A percentile compares a stretch with the other conserved stretches of the same genome.
These are phyloP conservation scores for Podiceps cristatus DNA, from an alignment of 2,113 vertebrate species.

Conservation along the genomic window DNA sequence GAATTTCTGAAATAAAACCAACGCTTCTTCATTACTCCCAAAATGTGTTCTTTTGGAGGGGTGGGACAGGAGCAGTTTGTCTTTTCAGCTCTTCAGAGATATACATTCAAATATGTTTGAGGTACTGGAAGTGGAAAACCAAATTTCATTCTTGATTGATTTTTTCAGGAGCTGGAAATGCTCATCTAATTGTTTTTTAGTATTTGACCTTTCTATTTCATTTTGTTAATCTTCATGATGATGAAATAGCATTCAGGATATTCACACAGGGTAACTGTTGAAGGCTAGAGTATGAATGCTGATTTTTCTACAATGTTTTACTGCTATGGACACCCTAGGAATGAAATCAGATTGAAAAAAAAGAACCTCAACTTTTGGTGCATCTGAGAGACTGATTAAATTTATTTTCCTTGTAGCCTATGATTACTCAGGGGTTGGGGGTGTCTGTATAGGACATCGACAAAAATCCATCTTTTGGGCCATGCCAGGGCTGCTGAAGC, in stretches of 20 bases:
- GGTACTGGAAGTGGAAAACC: constrained; percentile 50
- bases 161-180: constrained; percentile 59
- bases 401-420: not conserved
- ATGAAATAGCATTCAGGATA: constrained; percentile 58
- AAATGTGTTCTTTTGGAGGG: not conserved
- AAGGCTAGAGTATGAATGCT: not conserved
- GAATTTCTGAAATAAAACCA: not conserved
- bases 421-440: not conserved
- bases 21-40: not conserved
- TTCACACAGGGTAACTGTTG: constrained; percentile 29
- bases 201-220: constrained; percentile 65
- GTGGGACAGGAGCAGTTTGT: not conserved
- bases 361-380: not conserved
- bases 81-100: constrained; percentile 27
- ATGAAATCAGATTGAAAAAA: not conserved
- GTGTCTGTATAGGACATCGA: not conserved
- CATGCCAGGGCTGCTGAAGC: not conserved
- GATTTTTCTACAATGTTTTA: constrained; percentile 9
- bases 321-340: not conserved
- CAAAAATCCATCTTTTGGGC: not conserved
- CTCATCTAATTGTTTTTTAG: constrained; percentile 69
- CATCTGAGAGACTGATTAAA: not conserved
- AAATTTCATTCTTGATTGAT: constrained; percentile 70
- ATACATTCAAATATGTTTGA: constrained; percentile 32
- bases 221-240: constrained; percentile 63